These are phyloP conservation scores for Leptatherina wallacei DNA, from an alignment of 2,797 vertebrate species.

Conservation along the genomic window DNA sequence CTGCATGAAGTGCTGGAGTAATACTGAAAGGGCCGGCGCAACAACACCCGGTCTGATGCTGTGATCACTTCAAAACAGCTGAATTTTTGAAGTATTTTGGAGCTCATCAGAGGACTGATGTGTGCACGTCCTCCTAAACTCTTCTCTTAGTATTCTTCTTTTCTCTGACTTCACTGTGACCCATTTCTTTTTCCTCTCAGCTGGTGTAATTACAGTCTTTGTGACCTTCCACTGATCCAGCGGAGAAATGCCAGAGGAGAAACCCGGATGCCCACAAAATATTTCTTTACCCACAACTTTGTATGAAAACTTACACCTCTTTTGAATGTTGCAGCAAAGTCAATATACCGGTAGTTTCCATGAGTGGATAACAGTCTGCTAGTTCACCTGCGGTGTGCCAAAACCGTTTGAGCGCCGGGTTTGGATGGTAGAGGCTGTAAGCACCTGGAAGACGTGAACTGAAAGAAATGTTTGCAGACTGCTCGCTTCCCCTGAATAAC, in stretches of 20 bases:
- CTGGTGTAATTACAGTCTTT: slow-evolving; percentile 33
- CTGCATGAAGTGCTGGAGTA: slow-evolving; percentile 60
- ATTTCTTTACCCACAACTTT: slow-evolving; percentile 7
- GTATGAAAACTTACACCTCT: background rate
- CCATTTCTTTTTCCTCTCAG: slow-evolving; percentile 7
- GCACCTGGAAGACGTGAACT: background rate
- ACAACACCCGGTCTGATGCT: background rate
- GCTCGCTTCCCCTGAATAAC: background rate
- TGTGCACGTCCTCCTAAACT: background rate
- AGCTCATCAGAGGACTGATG: background rate
- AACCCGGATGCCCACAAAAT: slow-evolving; percentile 10
- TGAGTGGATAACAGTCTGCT: background rate
- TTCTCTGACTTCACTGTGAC: background rate
- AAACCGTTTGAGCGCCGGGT: background rate
- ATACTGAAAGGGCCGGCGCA: background rate
- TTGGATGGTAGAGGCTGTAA: background rate
- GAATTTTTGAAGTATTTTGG: background rate
- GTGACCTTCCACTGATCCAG: slow-evolving; percentile 18
- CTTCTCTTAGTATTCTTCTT: background rate
- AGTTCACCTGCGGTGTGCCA: background rate
- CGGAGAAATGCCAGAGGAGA: slow-evolving; percentile 11
- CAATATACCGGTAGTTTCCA: background rate
- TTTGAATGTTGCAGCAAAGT: background rate
- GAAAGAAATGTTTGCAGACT: background rate
- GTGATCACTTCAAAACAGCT: background rate